Evolutionary conservation across 1,140 invertebrate genomes (phyloP).

Genomic region (Drosophila serrata): DNA sequence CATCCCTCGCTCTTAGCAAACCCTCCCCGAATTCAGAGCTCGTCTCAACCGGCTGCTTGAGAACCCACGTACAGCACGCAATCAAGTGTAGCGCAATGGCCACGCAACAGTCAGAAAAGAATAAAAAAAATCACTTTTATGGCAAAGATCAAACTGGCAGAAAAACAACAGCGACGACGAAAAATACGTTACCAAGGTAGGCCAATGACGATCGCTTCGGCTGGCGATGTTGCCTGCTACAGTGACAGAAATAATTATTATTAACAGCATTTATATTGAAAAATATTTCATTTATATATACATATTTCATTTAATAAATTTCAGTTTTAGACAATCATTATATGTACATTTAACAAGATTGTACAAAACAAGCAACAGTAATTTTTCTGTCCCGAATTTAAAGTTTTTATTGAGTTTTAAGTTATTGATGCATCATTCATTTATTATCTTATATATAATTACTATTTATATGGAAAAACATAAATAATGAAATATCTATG

Average conservation of each 20-base stretch:
- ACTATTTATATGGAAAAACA: no score
- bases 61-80: conserved; percentile 74
- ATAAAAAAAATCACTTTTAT: conserved; percentile 80
- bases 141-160: conserved; percentile 81
- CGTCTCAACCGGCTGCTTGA: conserved; percentile 40
- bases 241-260: not conserved
- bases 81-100: conserved; percentile 76
- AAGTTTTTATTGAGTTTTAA: no score
- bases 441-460: no score
- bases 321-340: not conserved
- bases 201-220: conserved; percentile 43
- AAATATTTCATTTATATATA: not conserved
- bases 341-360: not conserved
- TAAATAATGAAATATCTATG: no score
- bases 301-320: not conserved
- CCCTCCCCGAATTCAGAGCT: conserved; percentile 24
- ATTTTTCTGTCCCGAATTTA: no score
- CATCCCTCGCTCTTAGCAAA: conserved; percentile 40
- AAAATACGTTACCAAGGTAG: conserved; percentile 79
- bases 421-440: no score
- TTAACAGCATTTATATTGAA: not conserved
- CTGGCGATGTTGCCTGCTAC: conserved; percentile 26
- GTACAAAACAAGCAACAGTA: not conserved
- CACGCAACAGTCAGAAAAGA: conserved; percentile 69
- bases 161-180: conserved; percentile 57